Conservation (phyloP, 2,888 invertebrate species). For the Drosophila nr. medialis region DNA sequence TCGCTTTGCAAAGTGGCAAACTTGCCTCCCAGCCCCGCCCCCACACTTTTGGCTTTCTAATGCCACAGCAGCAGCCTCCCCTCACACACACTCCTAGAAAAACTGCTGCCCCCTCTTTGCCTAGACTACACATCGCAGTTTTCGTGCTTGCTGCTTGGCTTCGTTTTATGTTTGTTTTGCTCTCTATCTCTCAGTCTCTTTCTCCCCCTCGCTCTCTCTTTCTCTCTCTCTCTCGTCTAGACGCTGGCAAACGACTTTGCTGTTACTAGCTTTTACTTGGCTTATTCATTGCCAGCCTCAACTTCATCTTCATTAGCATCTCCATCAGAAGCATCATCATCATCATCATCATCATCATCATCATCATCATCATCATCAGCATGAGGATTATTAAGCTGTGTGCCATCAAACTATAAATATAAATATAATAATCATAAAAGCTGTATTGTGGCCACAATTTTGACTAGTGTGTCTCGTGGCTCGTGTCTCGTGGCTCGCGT, state of each 20-base stretch:
- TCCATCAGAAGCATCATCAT: slow-evolving; percentile 5
- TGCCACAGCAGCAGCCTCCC: slow-evolving; percentile 10
- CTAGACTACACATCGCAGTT: not conserved
- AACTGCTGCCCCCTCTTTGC: not conserved
- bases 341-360: slow-evolving; percentile 14
- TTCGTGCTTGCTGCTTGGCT: slow-evolving; percentile 32
- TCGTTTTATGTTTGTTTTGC: slow-evolving; percentile 63
- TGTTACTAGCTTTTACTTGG: slow-evolving; percentile 34
- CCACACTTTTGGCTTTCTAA: slow-evolving; percentile 21
- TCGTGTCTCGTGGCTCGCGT: slow-evolving; percentile 12
- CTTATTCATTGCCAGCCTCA: slow-evolving; percentile 66
- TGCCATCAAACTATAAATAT: slow-evolving; percentile 67
- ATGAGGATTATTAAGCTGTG: slow-evolving; percentile 30
- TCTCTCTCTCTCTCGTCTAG: slow-evolving; percentile 24
- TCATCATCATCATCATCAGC: slow-evolving; percentile 3
- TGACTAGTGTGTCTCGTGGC: slow-evolving; percentile 7
- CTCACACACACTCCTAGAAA: not conserved
- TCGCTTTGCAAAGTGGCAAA: slow-evolving; percentile 33
- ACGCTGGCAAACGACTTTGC: slow-evolving; percentile 34
- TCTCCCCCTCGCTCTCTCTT: not conserved
- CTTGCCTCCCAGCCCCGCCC: not conserved
- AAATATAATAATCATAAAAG: slow-evolving; percentile 40
- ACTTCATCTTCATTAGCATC: slow-evolving; percentile 22
- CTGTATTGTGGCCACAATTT: slow-evolving; percentile 36
- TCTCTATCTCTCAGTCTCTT: not conserved